Percentiles rank a stretch among this genome's conserved stretches.
Conservation (phyloP, 2,797 vertebrate species). For the Tokudaia tokunoshimensis region DNA sequence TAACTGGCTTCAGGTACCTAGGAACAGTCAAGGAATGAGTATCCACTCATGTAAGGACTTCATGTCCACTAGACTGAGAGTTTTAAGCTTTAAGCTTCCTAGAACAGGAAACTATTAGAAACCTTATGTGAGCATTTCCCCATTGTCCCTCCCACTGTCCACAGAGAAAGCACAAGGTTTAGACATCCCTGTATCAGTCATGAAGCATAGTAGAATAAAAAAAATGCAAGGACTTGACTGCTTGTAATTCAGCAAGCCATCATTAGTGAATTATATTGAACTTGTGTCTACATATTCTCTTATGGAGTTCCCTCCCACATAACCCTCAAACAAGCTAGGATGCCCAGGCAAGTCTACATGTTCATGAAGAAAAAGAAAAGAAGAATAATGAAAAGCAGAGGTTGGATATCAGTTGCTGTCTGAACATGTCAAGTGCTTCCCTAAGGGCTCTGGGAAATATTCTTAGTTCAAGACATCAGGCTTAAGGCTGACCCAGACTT, state of each 20-base stretch:
- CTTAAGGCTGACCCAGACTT: background rate
- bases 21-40: background rate
- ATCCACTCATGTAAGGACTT: background rate
- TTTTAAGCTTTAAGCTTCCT: background rate
- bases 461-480: background rate
- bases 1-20: background rate
- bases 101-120: background rate
- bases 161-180: constrained; percentile 18
- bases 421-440: background rate
- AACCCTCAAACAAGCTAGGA: background rate
- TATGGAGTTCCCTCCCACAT: background rate
- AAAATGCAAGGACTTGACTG: background rate
- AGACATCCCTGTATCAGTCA: background rate
- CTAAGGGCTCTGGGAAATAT: background rate
- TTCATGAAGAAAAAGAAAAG: background rate
- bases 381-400: background rate
- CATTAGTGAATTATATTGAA: background rate
- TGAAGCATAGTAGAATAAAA: background rate
- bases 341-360: background rate
- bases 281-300: background rate
- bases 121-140: background rate
- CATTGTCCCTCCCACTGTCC: background rate
- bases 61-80: background rate
- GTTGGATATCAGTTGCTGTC: background rate
- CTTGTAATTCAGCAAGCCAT: background rate